These are phyloP conservation scores for Sebastolobus alascanus DNA, from an alignment of 2,797 vertebrate genomes.

Conservation along the genomic window DNA sequence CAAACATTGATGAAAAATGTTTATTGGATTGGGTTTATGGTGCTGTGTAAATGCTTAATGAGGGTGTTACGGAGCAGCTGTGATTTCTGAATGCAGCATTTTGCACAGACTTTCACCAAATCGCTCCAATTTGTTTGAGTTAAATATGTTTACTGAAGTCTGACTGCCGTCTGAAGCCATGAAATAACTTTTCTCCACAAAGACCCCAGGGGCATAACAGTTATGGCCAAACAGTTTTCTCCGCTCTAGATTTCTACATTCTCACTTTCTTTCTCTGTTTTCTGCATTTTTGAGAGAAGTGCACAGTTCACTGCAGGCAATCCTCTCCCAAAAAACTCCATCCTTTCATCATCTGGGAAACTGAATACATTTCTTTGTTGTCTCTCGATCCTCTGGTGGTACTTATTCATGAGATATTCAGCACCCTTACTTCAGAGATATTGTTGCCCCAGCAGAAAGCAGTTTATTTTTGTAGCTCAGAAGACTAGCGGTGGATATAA, in stretches of 20 bases:
- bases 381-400: neutral
- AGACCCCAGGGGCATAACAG: neutral
- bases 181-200: slow-evolving; percentile 27
- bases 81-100: neutral
- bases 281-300: neutral
- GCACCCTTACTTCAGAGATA: neutral
- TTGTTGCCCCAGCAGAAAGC: neutral
- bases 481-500: neutral
- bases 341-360: slow-evolving; percentile 27
- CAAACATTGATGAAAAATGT: neutral
- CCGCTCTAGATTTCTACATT: neutral
- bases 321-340: neutral
- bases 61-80: neutral
- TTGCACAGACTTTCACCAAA: neutral
- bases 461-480: neutral
- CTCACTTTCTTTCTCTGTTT: neutral
- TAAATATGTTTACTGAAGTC: neutral
- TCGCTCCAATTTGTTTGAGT: neutral
- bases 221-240: neutral
- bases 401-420: slow-evolving; percentile 14
- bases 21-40: neutral
- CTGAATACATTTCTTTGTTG: slow-evolving; percentile 2
- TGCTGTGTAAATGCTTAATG: neutral
- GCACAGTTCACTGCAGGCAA: neutral
- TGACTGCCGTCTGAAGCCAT: neutral